Base-by-base conservation (phyloP, 2,888 invertebrate species). In the Augochlorella aurata region DNA sequence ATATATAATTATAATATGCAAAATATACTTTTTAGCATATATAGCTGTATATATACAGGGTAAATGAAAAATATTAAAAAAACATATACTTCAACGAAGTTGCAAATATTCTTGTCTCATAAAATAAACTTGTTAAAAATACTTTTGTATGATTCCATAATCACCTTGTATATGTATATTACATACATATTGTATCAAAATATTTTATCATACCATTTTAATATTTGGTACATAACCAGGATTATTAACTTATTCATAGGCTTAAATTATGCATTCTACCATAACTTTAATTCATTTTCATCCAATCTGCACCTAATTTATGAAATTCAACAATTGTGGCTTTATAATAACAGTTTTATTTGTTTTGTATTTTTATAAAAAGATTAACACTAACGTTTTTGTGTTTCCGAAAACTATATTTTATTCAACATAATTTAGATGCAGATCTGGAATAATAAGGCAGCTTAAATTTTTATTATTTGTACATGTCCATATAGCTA, bases 401-500 rank as follows among this genome's bases (percentile, higher is more conserved):
- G 24, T 68, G 18, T 49, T 65, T 0, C 1, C 49, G 50, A 24
- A 21, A 65, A 44, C 24, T 58, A 29, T 49, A 5, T 52, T 24
- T 9, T 44, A 8, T 44, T 52, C 18, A 38, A 44, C 24, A 14
- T 5, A 65, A 24, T 67, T 63, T 78, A 76, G 80, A 70, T 86
- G 81, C 81, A 87, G 77, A 81, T 74, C 77, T 71, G 69, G 38
- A 79, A 72, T 75, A 78, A 63, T 38, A 84, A 54, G 73, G 75
- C 88, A 86, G 83, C 82, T 85, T 83, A 76, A 44, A 72, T 71
- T 67, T 74, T 79, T 66, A 49, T 72, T 68, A 81, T 72, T 71
- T 79, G 24, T 79, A 71, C 72, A 47, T 61, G 61, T 84, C 70
- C 69, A 45, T 74, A 63, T 75, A 74, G 76, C 74, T 74, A 77